phyloP scores from a whole-genome alignment of 2,113 vertebrate genomes.

The Seriola rivoliana region DNA sequence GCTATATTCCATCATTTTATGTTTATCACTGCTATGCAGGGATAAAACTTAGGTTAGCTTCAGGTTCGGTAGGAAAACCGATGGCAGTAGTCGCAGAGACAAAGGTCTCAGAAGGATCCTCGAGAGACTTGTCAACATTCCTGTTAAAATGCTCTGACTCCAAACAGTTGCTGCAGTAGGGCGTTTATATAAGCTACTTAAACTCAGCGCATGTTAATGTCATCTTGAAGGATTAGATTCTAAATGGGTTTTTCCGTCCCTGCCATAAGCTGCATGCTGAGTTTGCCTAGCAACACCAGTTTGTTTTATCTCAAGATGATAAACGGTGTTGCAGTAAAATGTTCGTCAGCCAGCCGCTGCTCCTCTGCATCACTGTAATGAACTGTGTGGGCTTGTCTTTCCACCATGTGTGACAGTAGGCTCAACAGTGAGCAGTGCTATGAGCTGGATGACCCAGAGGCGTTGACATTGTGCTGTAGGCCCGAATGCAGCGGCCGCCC shows the following conservation, averaged over 20 bases:
- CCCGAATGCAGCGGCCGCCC: neutral
- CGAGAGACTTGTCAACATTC: constrained; percentile 70
- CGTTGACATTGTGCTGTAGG: neutral
- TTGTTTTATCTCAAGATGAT: constrained; percentile 73
- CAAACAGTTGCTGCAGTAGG: constrained; percentile 69
- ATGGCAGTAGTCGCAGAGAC: constrained; percentile 34
- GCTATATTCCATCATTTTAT: constrained; percentile 12
- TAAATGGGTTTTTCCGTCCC: constrained; percentile 80
- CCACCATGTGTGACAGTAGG: constrained; percentile 23
- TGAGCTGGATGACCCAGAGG: constrained; percentile 24
- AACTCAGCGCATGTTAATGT: constrained; percentile 82
- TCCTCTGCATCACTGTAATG: constrained; percentile 40
- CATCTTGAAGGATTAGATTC: constrained; percentile 86
- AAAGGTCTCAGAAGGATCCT: constrained; percentile 58
- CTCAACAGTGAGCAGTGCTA: constrained; percentile 4
- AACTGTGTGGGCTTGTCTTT: constrained; percentile 30
- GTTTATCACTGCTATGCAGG: constrained; percentile 6
- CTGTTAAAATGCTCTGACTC: constrained; percentile 71
- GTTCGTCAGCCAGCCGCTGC: constrained; percentile 45
- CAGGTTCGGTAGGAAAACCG: constrained; percentile 33
- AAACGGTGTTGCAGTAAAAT: constrained; percentile 39
- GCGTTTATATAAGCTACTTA: constrained; percentile 85
- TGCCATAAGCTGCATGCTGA: constrained; percentile 72
- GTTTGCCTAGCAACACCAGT: constrained; percentile 74
- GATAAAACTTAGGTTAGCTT: constrained; percentile 39